Conservation (phyloP, 2,113 vertebrate genomes). For the Anseranas semipalmata region DNA sequence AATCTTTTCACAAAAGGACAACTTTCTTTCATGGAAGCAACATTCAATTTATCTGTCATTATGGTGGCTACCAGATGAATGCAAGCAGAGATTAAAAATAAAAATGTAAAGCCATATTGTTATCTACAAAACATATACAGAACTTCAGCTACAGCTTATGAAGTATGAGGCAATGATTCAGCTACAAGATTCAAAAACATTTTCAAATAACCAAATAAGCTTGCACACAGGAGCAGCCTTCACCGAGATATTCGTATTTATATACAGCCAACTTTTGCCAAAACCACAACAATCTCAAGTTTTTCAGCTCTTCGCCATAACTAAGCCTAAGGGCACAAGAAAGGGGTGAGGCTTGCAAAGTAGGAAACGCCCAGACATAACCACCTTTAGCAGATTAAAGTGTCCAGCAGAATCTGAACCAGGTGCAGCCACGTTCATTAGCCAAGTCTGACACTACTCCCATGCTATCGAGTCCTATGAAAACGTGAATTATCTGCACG, state of each 20-base stretch:
- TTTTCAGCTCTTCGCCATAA: background rate
- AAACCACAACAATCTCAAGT: background rate
- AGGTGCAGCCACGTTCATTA: slow-evolving; percentile 60
- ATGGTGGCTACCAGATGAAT: background rate
- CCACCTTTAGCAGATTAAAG: slow-evolving; percentile 27
- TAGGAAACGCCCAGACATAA: background rate
- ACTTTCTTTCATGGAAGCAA: background rate
- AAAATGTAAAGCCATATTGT: background rate
- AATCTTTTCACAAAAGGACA: background rate
- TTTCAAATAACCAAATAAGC: background rate
- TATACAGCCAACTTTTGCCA: background rate
- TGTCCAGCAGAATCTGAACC: slow-evolving; percentile 49
- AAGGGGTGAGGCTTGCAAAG: background rate
- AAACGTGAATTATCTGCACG: slow-evolving; percentile 32
- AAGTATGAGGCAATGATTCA: background rate
- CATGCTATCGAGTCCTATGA: slow-evolving; percentile 21
- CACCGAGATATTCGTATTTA: background rate
- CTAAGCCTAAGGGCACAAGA: background rate
- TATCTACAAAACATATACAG: background rate
- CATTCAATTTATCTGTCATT: background rate
- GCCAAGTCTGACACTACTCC: slow-evolving; percentile 46
- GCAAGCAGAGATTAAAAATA: background rate
- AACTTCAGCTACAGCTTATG: background rate
- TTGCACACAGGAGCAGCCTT: background rate
- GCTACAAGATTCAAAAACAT: background rate